Evolutionary conservation across 2,113 vertebrate species (phyloP).

Genomic region (Oophaga pumilio): DNA sequence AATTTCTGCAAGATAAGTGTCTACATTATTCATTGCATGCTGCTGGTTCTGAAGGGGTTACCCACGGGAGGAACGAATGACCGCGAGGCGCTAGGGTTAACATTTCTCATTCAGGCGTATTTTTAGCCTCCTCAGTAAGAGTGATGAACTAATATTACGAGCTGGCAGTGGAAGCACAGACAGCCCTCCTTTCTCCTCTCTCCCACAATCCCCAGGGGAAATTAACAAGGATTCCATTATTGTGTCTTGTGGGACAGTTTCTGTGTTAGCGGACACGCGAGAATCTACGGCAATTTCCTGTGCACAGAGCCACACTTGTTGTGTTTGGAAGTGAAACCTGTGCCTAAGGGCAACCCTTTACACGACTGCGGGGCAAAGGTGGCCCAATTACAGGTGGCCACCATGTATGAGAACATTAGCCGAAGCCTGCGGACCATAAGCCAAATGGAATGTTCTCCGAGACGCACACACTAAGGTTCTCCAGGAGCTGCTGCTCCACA

Average conservation of each 20-base stretch:
- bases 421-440: neutral
- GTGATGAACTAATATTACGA: conserved; percentile 62
- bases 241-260: conserved; percentile 62
- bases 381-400: conserved; percentile 37
- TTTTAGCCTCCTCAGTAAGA: conserved; percentile 52
- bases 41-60: conserved; percentile 8
- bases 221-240: conserved; percentile 66
- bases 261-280: conserved; percentile 65
- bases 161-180: conserved; percentile 61
- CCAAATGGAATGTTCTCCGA: neutral
- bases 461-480: neutral
- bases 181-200: conserved; percentile 37
- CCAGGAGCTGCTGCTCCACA: conserved; percentile 5
- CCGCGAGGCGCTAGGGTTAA: conserved; percentile 11
- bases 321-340: neutral
- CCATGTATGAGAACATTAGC: neutral
- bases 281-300: conserved; percentile 68
- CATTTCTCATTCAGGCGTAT: neutral
- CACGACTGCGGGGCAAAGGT: conserved; percentile 11
- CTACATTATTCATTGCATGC: neutral
- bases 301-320: conserved; percentile 47
- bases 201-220: conserved; percentile 66
- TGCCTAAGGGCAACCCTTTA: neutral
- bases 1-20: neutral
- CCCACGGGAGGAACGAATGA: neutral